Evolutionary conservation across 2,113 vertebrate species (phyloP), one percentile per base, ranked within the genome.

Genomic region (Catharus fuscescens): DNA sequence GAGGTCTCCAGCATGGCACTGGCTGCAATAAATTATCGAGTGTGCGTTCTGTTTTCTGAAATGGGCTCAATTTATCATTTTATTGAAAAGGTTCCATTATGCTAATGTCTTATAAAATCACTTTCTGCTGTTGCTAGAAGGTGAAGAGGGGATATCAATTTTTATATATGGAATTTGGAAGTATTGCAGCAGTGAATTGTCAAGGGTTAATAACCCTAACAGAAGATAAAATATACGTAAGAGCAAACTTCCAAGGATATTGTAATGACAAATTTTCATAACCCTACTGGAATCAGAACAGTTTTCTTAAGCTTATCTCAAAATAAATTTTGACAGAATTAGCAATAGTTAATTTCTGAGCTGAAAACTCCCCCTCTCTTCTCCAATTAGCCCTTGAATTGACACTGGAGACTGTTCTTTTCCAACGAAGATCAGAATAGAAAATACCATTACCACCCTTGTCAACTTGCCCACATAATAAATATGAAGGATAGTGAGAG

Each of bases 71-170:
- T 98, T 98, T 96, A 98, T 98, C 98, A 98, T 97, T 98, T 97
- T 97, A 97, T 92, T 97, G 97, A 98, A 98, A 98, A 98, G 97
- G 97, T 97, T 98, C 98, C 98, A 98, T 98, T 98, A 98, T 98
- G 98, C 97, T 98, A 98, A 98, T 98, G 96, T 95, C 95, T 97
- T 95, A 96, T 94, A 97, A 97, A 97, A 97, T 94, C 97, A 96
- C 97, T 96, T 94, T 94, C 94, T 96, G 85, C 97, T 87, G 57
- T 94, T 95, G 67, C 93, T 91, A 78, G 92, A 97, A 98, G 97
- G 98, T 97, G 96, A 97, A 66, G 88, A 96, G 95, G 94, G 86
- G 94, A 96, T 92, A 96, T 94, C 82, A 82, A 96, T 96, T 97
- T 96, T 96, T 95, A 94, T 89, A 95, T 69, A 96, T 66, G 91